Conservation (phyloP, 1,140 invertebrate species). For the Caenorhabditis brenneri region DNA sequence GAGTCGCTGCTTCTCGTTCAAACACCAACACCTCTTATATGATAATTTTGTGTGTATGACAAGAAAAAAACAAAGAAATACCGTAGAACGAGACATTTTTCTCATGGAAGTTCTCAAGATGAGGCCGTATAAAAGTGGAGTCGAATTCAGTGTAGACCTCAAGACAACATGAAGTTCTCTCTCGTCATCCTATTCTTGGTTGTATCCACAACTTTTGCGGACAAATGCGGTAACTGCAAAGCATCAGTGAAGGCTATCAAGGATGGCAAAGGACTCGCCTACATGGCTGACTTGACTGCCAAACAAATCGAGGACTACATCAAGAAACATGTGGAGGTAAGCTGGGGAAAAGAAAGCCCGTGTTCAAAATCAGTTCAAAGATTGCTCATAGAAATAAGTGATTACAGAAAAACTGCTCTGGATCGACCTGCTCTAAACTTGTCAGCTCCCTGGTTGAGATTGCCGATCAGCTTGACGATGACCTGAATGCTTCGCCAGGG, state of each 20-base stretch:
- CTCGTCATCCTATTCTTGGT: background rate
- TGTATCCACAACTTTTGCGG: background rate
- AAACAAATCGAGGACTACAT: background rate
- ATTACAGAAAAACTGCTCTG: background rate
- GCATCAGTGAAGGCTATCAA: background rate
- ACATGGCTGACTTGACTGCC: background rate
- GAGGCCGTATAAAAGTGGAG: background rate
- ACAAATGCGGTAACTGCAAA: background rate
- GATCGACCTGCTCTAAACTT: background rate
- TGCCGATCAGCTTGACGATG: constrained; percentile 19
- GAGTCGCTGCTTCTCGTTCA: too few species aligned
- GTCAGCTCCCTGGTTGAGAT: background rate
- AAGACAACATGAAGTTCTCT: background rate
- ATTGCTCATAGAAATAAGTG: too few species aligned
- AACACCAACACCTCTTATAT: too few species aligned
- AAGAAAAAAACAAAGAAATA: too few species aligned
- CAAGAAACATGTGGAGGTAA: background rate
- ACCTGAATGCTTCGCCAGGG: background rate
- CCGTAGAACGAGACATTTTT: background rate
- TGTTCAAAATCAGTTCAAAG: too few species aligned
- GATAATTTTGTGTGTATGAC: too few species aligned
- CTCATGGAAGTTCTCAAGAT: background rate
- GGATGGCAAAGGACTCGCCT: background rate
- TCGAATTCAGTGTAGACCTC: background rate
- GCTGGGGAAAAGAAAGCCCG: too few species aligned